phyloP scores from a whole-genome alignment of 1,140 invertebrate species.

The Camponotus floridanus region DNA sequence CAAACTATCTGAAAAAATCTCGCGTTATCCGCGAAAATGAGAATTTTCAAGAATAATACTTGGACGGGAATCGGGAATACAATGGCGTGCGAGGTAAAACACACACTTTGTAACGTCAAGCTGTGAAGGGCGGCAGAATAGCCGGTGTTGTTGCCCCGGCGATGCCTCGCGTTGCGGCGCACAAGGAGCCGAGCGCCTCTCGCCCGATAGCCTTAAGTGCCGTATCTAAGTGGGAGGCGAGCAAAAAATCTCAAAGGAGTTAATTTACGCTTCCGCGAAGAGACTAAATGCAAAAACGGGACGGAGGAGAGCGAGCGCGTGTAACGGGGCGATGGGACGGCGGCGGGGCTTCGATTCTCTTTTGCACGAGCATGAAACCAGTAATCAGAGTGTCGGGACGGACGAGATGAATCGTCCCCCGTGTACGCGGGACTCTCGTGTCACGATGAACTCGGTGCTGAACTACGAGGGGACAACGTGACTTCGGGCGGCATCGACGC shows the following conservation, averaged over 20 bases:
- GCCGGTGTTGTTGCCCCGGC: slow-evolving; percentile 39
- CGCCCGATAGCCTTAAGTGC: slow-evolving; percentile 55
- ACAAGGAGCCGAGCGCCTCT: slow-evolving; percentile 36
- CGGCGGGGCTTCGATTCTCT: slow-evolving; percentile 76
- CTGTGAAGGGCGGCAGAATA: slow-evolving; percentile 51
- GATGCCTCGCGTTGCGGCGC: slow-evolving; percentile 20
- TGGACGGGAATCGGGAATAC: slow-evolving; percentile 46
- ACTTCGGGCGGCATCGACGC: slow-evolving; percentile 30
- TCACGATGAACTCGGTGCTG: slow-evolving; percentile 73
- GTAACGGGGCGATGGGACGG: slow-evolving; percentile 52
- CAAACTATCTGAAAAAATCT: neutral
- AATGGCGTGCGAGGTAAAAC: slow-evolving; percentile 53
- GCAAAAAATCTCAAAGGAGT: slow-evolving; percentile 63
- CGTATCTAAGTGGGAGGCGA: slow-evolving; percentile 59
- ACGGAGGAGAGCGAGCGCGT: slow-evolving; percentile 34
- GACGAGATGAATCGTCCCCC: slow-evolving; percentile 82
- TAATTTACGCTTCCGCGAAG: slow-evolving; percentile 65
- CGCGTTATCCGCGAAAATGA: slow-evolving; percentile 1
- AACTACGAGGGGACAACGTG: slow-evolving; percentile 49
- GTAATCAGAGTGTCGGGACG: slow-evolving; percentile 84
- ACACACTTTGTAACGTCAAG: slow-evolving; percentile 54
- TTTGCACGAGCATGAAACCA: slow-evolving; percentile 82
- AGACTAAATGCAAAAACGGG: slow-evolving; percentile 59
- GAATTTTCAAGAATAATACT: slow-evolving; percentile 57
- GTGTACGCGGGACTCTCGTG: slow-evolving; percentile 77